These are phyloP conservation scores for Avahi laniger DNA, from an alignment of 2,797 vertebrate species.

Conservation along the genomic window DNA sequence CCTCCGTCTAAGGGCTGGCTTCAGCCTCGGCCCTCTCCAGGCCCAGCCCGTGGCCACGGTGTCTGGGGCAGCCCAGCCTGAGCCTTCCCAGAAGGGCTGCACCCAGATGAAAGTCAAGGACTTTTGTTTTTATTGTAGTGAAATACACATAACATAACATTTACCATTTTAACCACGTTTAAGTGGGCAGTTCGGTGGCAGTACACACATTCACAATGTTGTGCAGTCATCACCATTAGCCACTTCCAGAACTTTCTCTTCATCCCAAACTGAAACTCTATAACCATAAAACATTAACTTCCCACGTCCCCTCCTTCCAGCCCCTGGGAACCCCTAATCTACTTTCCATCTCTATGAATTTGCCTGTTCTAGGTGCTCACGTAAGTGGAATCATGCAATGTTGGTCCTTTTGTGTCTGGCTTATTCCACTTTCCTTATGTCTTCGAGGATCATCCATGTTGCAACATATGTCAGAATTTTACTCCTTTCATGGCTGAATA, in stretches of 20 bases:
- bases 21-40: too few species aligned
- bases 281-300: neutral
- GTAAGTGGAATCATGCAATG: neutral
- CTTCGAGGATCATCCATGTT: neutral
- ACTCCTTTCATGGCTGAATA: neutral
- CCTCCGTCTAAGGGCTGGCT: neutral
- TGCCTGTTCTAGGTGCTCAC: neutral
- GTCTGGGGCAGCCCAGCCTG: neutral
- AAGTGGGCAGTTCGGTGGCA: neutral
- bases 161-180: neutral
- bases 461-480: neutral
- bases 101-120: neutral
- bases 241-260: neutral
- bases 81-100: neutral
- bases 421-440: neutral
- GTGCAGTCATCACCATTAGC: neutral
- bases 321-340: neutral
- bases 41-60: neutral
- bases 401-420: neutral
- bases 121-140: neutral
- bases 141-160: neutral
- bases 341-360: neutral
- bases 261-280: neutral
- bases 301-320: neutral
- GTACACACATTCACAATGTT: neutral